phyloP scores from a whole-genome alignment of 2,888 invertebrate species.

The Noctua comes region DNA sequence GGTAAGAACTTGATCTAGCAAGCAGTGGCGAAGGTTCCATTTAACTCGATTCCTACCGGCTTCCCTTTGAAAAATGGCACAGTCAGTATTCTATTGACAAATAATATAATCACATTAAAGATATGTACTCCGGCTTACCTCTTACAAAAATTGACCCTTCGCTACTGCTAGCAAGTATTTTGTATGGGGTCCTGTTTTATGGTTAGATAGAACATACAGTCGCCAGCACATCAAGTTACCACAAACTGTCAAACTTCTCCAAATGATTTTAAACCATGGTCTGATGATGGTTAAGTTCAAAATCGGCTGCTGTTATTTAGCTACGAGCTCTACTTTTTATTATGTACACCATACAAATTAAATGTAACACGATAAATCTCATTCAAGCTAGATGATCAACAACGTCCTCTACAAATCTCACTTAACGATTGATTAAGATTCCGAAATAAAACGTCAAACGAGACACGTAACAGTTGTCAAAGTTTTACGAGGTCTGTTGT shows the following conservation, averaged over 20 bases:
- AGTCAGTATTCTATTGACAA: no score
- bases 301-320: not conserved
- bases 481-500: slow-evolving; percentile 34
- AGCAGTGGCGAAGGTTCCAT: no score
- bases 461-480: slow-evolving; percentile 30
- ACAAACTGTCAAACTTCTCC: no score
- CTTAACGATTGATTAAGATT: slow-evolving; percentile 23
- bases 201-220: no score
- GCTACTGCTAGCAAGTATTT: not conserved
- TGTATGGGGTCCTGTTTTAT: not conserved
- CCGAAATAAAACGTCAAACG: slow-evolving; percentile 10
- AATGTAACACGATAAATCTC: not conserved
- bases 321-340: not conserved
- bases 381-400: not conserved
- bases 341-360: not conserved
- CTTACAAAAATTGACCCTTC: no score
- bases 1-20: not conserved
- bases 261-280: no score
- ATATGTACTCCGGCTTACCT: no score
- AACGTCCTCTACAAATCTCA: not conserved
- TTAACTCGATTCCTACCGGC: no score
- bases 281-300: no score
- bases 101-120: no score
- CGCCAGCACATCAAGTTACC: no score
- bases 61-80: no score